Base-by-base conservation (phyloP, 2,888 invertebrate species). In the Drosophila diplacantha region DNA sequence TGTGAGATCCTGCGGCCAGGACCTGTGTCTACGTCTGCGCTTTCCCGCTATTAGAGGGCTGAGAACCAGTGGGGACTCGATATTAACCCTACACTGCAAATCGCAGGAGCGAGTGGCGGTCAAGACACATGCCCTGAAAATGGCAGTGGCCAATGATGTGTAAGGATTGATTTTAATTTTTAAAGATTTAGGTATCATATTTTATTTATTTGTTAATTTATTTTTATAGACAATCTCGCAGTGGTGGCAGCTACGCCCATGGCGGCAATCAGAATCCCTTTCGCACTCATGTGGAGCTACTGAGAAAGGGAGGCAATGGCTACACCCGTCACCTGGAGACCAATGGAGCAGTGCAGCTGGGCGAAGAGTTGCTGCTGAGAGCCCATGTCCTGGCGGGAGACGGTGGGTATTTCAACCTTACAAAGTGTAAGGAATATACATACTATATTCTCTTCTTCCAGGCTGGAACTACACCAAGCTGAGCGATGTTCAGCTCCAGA, bases 181-280 rank as follows among this genome's bases (percentile, higher is more conserved):
- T 38, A 34, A 4, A 11, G 6, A 37, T 39, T 14, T 18, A 1
- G 1, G 1, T 11, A 14, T 5, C 32, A 5, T 16, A n/a, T 39
- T 44, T 22, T 24, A 26, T n/a, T 0, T 9, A 12, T 18, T 31
- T 14, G 12, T 41, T 41, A 8, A 3, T n/a, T 0, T 6, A 12
- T 18, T 34, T 41, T 24, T 64, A 11, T 54, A 89, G 88, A 0
- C 86, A 88, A 77, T 69, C 88, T 11, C 82, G 88, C 68, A 85
- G 83, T 82, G 64, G 82, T 69, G 85, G 88, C 59, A 68, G 86
- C 52, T 87, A 91, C 38, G 91, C 91, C 8, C 88, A 89, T 24
- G 92, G 91, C 0, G 92, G 91, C 14, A 85, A 85, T 29, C 90
- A 91, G 74, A 89, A 90, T 60, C 86, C 88, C 18, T 90, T 92